A percentile compares a stretch with the other conserved stretches of the same genome.
Conservation (phyloP, 1,140 invertebrate species). For the Ylistrum balloti region DNA sequence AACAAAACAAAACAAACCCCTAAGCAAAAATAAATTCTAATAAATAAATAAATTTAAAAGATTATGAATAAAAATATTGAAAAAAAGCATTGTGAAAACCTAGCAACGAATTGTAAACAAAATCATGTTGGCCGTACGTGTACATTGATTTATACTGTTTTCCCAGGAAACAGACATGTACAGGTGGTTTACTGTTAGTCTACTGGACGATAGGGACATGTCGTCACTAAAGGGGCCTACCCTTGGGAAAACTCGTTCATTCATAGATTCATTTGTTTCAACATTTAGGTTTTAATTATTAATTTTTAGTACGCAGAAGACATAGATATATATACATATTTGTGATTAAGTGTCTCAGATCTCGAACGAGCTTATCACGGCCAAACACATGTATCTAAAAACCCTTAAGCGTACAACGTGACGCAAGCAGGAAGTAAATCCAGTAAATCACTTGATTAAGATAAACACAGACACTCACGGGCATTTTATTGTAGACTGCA, state of each 20-base stretch:
- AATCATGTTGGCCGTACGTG: too few relatives aligned
- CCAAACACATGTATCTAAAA: not conserved
- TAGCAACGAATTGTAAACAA: too few relatives aligned
- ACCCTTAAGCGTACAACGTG: not conserved
- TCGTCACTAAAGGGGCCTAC: not conserved
- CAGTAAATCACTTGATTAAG: not conserved
- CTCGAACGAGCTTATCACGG: not conserved
- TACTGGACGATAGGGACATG: not conserved
- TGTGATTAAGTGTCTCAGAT: not conserved
- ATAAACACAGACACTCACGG: not conserved
- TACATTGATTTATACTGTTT: not conserved
- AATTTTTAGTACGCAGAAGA: not conserved
- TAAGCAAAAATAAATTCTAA: too few relatives aligned
- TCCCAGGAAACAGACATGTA: not conserved
- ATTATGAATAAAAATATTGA: too few relatives aligned
- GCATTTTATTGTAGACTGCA: slow-evolving; percentile 19
- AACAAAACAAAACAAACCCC: too few relatives aligned
- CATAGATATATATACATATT: not conserved
- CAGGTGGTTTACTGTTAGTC: not conserved
- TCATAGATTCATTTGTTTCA: too few relatives aligned
- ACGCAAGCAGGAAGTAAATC: slow-evolving; percentile 20
- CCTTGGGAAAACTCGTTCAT: too few relatives aligned
- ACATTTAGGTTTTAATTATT: not conserved
- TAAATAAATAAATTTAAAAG: too few relatives aligned
- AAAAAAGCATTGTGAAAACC: too few relatives aligned